Base-by-base conservation (phyloP, 2,797 vertebrate genomes). In the Naso thynnoides region DNA sequence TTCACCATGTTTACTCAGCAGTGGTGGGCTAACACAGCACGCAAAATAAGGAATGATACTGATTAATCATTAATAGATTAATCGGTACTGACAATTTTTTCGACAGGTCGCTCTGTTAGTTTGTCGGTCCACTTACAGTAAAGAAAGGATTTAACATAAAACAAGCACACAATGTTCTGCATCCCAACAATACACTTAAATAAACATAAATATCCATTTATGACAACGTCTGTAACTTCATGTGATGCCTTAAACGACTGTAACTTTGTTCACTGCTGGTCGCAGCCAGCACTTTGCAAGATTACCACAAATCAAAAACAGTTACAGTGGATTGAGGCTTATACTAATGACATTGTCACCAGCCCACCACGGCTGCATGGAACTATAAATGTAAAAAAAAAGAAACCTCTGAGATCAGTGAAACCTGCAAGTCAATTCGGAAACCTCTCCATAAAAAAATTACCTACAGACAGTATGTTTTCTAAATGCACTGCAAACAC, bases 301-400 rank as follows among this genome's bases (percentile, higher is more conserved):
- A n/a, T n/a, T n/a, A n/a, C n/a, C n/a, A n/a, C n/a, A n/a, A n/a
- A n/a, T n/a, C n/a, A n/a, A n/a, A n/a, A n/a, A n/a, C n/a, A n/a
- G n/a, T n/a, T n/a, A n/a, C n/a, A n/a, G n/a, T n/a, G n/a, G n/a
- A n/a, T n/a, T n/a, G n/a, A n/a, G n/a, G n/a, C n/a, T n/a, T n/a
- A n/a, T n/a, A n/a, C n/a, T n/a, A 41, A 63, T 54, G 62, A 60
- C n/a, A 16, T 45, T n/a, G 26, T 41, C 36, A 38, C 24, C 57
- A 50, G 68, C 64, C 74, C 64, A 79, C 74, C 85, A 85, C 70
- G 82, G 72, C 74, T 86, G 66, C 48, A 73, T n/a, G 11, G 2
- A 79, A 45, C 52, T 13, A 56, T 24, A 38, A 38, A 73, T 63
- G 52, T 36, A 54, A 60, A 81, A 36, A n/a, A 83, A 36, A 64